Evolutionary conservation across 2,888 invertebrate genomes (phyloP).

Genomic region (Coelinius sp.): DNA sequence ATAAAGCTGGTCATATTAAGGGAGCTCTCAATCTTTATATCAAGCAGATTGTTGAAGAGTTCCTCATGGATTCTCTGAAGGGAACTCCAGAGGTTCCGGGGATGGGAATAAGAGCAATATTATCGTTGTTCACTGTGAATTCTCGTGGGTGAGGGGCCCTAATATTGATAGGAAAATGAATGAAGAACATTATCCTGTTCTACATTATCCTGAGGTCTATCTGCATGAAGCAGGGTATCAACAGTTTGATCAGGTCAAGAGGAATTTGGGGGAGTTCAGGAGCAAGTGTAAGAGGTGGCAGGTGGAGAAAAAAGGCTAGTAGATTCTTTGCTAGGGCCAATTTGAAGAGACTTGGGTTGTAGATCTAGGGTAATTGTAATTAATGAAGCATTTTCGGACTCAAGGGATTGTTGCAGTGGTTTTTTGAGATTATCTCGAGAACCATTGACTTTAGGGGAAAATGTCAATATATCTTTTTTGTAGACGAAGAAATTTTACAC

Average conservation of each 20-base stretch:
- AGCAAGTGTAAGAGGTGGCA: conserved; percentile 84
- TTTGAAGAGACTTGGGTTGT: conserved; percentile 66
- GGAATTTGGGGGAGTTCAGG: conserved; percentile 81
- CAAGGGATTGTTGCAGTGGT: too few relatives aligned
- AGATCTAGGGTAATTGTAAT: conserved; percentile 30
- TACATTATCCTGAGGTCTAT: conserved; percentile 95
- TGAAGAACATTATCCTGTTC: conserved; percentile 84
- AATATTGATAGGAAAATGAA: conserved; percentile 87
- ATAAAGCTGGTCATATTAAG: conserved; percentile 89
- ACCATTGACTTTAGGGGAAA: not conserved
- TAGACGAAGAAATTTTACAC: too few relatives aligned
- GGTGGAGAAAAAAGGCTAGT: conserved; percentile 68
- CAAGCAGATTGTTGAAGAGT: conserved; percentile 79
- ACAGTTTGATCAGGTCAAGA: conserved; percentile 81
- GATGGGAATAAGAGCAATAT: conserved; percentile 75
- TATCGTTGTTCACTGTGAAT: conserved; percentile 98
- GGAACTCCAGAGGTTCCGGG: conserved; percentile 61
- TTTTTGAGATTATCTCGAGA: too few relatives aligned
- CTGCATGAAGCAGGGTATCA: conserved; percentile 93
- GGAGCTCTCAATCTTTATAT: conserved; percentile 89
- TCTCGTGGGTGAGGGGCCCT: conserved; percentile 95
- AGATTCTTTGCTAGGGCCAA: conserved; percentile 55
- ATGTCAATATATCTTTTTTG: too few relatives aligned
- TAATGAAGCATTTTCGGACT: too few relatives aligned
- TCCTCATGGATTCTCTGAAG: conserved; percentile 73